Percentiles rank a stretch among this genome's conserved stretches.
Evolutionary conservation across 2,113 vertebrate species (phyloP).

Genomic region (Sterrhoptilus dennistouni): DNA sequence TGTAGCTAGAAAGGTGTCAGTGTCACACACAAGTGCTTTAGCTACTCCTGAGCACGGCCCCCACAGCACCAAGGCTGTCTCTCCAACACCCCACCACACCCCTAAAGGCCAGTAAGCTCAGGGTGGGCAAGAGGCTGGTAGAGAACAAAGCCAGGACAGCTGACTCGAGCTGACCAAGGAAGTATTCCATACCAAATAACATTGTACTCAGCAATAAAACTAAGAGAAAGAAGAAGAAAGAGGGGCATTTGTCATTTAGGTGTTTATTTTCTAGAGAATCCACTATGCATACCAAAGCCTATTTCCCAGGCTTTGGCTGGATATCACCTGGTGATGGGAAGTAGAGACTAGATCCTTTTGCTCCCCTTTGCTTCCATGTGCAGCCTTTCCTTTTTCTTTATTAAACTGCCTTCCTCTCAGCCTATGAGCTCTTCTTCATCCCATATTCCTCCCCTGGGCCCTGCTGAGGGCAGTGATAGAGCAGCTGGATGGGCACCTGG

Average conservation of each 20-base stretch:
- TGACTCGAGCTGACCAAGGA: background rate
- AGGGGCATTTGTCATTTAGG: background rate
- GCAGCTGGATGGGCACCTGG: background rate
- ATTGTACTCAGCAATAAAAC: background rate
- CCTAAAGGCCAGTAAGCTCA: background rate
- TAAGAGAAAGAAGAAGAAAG: background rate
- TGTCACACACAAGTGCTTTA: background rate
- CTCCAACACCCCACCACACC: background rate
- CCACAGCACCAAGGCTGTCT: background rate
- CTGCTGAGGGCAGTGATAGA: background rate
- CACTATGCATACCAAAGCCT: background rate
- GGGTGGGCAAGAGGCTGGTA: background rate
- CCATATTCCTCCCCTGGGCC: fast-evolving
- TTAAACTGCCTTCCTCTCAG: background rate
- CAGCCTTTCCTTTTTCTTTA: background rate
- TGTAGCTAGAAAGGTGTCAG: background rate
- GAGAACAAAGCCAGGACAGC: background rate
- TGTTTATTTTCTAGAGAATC: background rate
- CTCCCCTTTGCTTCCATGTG: background rate
- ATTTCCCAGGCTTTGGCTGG: background rate
- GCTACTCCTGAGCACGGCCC: background rate
- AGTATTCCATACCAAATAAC: background rate
- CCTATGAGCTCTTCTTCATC: background rate
- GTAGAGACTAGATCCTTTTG: background rate
- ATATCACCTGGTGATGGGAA: background rate